These are phyloP conservation scores for Paralichthys olivaceus DNA, from an alignment of 2,113 vertebrate genomes.

Conservation along the genomic window DNA sequence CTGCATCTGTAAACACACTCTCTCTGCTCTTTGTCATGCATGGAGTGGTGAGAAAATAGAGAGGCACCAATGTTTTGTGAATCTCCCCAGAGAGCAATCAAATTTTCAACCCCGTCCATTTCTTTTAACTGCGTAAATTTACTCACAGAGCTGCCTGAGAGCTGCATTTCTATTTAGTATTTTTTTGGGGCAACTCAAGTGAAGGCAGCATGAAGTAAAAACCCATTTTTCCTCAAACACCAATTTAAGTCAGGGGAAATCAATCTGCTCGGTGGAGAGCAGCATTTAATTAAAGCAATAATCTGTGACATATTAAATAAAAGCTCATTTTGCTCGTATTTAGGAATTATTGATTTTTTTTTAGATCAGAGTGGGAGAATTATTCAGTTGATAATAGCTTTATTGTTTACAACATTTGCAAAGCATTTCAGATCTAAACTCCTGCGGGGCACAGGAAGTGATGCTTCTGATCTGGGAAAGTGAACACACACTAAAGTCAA, in stretches of 20 bases:
- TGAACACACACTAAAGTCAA: no score
- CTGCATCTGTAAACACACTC: slow-evolving; percentile 16
- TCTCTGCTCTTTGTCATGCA: slow-evolving; percentile 46
- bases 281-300: slow-evolving; percentile 10
- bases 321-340: background rate
- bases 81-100: slow-evolving; percentile 41
- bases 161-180: no score
- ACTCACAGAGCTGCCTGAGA: no score
- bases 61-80: slow-evolving; percentile 31
- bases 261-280: background rate
- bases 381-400: background rate
- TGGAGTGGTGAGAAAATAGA: slow-evolving; percentile 42
- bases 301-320: slow-evolving; percentile 1
- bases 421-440: background rate
- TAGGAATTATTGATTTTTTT: background rate
- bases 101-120: slow-evolving; percentile 7
- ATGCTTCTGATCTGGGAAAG: background rate
- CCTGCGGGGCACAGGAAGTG: background rate
- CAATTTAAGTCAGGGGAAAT: background rate
- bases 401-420: background rate
- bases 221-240: background rate
- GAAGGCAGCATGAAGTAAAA: background rate
- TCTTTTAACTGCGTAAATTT: background rate
- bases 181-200: no score
- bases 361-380: no score